A percentile compares a stretch with the other conserved stretches of the same genome.
Conservation (phyloP, 92 coral and sea anemone species). For the Epizoanthus scotinus region DNA sequence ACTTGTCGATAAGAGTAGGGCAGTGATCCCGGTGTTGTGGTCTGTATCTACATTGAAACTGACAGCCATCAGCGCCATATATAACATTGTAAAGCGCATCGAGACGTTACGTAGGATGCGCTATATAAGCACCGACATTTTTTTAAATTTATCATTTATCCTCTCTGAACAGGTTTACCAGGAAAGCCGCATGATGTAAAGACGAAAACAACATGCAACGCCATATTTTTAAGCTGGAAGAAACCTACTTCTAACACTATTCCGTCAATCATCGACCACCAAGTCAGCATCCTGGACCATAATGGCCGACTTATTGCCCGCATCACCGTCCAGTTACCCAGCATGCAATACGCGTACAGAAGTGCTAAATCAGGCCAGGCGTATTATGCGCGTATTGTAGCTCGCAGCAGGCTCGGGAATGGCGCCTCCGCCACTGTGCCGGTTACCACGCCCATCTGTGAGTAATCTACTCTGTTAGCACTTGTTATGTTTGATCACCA, state of each 20-base stretch:
- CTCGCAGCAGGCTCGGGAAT: conserved; percentile 12
- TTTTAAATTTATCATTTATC: neutral
- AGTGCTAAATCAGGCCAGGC: conserved; percentile 3
- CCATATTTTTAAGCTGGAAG: conserved; percentile 23
- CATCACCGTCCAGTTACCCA: neutral
- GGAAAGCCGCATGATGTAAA: conserved; percentile 2
- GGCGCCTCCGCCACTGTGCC: conserved; percentile 1
- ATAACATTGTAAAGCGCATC: too few relatives aligned
- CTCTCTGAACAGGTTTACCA: conserved; percentile 10
- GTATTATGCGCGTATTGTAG: conserved; percentile 17
- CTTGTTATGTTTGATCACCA: too few relatives aligned
- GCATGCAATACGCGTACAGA: neutral
- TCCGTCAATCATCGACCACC: neutral
- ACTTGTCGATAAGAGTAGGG: too few relatives aligned
- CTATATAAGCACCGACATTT: too few relatives aligned
- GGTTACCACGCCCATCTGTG: conserved; percentile 23
- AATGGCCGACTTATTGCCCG: neutral
- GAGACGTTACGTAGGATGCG: too few relatives aligned
- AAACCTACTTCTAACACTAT: neutral
- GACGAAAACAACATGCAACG: conserved; percentile 12
- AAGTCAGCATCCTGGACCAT: conserved; percentile 1
- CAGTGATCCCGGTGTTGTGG: too few relatives aligned
- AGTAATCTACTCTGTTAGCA: neutral
- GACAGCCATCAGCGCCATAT: too few relatives aligned
- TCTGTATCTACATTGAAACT: too few relatives aligned